Conservation (phyloP, 2,888 invertebrate genomes). For the Oligia strigilis region DNA sequence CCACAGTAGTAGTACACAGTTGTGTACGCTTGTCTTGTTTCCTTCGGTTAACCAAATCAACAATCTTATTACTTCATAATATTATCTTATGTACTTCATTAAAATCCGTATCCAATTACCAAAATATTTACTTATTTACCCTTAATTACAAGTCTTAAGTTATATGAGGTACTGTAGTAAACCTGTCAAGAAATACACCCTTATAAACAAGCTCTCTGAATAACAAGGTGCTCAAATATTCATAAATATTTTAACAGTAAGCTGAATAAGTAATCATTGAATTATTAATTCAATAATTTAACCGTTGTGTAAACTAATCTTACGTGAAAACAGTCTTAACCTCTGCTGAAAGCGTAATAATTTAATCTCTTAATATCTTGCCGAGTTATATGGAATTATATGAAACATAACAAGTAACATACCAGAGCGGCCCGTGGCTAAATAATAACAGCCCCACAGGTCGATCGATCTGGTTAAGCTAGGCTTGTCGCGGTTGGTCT, state of each 20-base stretch:
- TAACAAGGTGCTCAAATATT: constrained; percentile 59
- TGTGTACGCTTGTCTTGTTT: neutral
- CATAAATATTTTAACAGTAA: constrained; percentile 49
- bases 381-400: too few relatives aligned
- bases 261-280: constrained; percentile 58
- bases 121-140: constrained; percentile 30
- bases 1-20: too few relatives aligned
- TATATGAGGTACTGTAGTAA: constrained; percentile 1
- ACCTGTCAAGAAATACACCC: constrained; percentile 30
- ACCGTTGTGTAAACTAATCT: constrained; percentile 23
- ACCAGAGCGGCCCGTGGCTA: too few relatives aligned
- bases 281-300: constrained; percentile 58
- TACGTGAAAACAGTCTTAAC: constrained; percentile 1
- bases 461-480: too few relatives aligned
- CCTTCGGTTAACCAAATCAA: constrained; percentile 16
- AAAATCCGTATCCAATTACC: constrained; percentile 26
- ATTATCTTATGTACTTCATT: neutral
- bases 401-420: neutral
- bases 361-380: neutral
- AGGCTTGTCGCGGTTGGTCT: too few relatives aligned
- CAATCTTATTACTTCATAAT: neutral
- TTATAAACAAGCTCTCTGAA: constrained; percentile 34
- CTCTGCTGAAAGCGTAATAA: neutral
- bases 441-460: too few relatives aligned
- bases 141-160: constrained; percentile 43